Percentiles rank a stretch among this genome's conserved stretches.
Conservation (phyloP, 2,888 invertebrate genomes). For the Hermaeophaga mercurialis region DNA sequence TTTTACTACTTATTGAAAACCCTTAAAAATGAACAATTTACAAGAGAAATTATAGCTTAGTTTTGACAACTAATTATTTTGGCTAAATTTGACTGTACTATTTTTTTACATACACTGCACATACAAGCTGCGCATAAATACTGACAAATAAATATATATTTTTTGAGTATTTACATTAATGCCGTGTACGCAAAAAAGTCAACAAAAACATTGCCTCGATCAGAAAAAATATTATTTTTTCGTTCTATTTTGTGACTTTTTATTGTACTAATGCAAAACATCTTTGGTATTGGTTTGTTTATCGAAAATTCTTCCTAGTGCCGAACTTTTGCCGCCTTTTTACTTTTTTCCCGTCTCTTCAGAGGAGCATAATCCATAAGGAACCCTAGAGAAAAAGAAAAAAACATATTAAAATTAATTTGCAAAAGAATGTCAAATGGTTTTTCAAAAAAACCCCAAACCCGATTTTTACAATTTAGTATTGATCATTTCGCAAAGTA, state of each 20-base stretch:
- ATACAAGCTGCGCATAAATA: slow-evolving; percentile 30
- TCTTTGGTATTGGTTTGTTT: slow-evolving; percentile 45
- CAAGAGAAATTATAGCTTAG: slow-evolving; percentile 1
- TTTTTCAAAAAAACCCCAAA: no score
- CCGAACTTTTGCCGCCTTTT: slow-evolving; percentile 21
- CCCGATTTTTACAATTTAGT: no score
- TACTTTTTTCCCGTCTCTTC: slow-evolving; percentile 12
- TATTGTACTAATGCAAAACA: slow-evolving; percentile 41
- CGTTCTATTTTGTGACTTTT: slow-evolving; percentile 6
- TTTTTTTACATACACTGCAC: slow-evolving; percentile 32
- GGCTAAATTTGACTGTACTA: slow-evolving; percentile 19
- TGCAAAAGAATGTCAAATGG: no score
- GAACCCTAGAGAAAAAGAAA: slow-evolving; percentile 15
- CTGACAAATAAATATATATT: slow-evolving; percentile 34
- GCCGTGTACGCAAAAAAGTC: slow-evolving; percentile 4
- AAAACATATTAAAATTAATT: neutral
- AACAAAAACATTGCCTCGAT: neutral
- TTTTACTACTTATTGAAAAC: no score
- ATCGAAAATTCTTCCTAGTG: slow-evolving; percentile 10
- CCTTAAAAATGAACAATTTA: slow-evolving; percentile 2
- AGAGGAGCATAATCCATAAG: neutral
- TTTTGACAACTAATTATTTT: slow-evolving; percentile 13
- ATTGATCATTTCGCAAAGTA: no score
- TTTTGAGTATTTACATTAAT: slow-evolving; percentile 43
- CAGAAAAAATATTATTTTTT: neutral